A percentile compares a stretch with the other conserved stretches of the same genome.
Evolutionary conservation across 2,113 vertebrate genomes (phyloP).

Genomic region (Gymnocephalus cernua): DNA sequence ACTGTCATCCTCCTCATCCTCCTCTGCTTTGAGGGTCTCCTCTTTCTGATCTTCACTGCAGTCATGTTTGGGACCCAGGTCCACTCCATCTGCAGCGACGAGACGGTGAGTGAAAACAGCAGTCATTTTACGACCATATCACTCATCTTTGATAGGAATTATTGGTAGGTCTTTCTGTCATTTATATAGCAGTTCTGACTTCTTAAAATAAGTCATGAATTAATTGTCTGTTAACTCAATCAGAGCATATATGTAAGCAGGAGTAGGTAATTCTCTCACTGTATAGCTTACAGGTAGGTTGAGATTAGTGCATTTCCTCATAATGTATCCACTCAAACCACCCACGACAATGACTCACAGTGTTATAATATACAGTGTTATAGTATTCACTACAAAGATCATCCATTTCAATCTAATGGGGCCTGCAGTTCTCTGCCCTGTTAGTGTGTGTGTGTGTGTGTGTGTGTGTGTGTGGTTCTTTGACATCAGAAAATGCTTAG

Average conservation of each 20-base stretch:
- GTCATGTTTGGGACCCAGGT: conserved; percentile 99
- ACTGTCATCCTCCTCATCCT: conserved; percentile 98
- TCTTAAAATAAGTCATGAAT: conserved; percentile 1
- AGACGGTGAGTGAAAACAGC: conserved; percentile 88
- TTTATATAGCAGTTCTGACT: not conserved
- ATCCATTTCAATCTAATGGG: conserved; percentile 1
- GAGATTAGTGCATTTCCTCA: conserved; percentile 15
- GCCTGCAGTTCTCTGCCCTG: not conserved
- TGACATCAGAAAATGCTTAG: not conserved
- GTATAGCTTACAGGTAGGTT: not conserved
- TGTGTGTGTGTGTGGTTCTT: not conserved
- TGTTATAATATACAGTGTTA: conserved; percentile 18
- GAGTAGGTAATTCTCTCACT: conserved; percentile 21
- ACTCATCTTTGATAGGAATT: not conserved
- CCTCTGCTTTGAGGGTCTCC: conserved; percentile 95
- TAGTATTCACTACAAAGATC: conserved; percentile 43
- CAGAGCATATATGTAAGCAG: conserved; percentile 13
- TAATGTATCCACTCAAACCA: not conserved
- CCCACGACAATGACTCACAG: conserved; percentile 57
- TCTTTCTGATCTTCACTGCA: conserved; percentile 97
- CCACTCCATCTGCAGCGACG: conserved; percentile 97
- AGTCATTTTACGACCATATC: not conserved
- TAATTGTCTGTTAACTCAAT: not conserved
- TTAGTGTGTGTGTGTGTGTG: not conserved
- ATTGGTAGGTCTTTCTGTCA: not conserved